These are phyloP conservation scores for Apantesis nais DNA, from an alignment of 2,888 invertebrate species.

Conservation along the genomic window DNA sequence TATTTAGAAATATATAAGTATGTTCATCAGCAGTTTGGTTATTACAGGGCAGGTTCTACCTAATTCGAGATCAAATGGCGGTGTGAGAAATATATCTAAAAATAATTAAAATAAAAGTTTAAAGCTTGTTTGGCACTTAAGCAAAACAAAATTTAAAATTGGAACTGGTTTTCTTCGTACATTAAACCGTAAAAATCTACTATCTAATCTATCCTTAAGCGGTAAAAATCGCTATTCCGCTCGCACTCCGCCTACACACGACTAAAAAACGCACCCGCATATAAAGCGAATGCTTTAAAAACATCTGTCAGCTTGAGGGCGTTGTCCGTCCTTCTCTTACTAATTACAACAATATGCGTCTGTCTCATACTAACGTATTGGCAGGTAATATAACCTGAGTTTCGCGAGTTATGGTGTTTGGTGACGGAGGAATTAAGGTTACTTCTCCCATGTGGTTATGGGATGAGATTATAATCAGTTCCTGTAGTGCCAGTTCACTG, in stretches of 20 bases:
- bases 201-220: constrained; percentile 5
- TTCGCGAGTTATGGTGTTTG: constrained; percentile 50
- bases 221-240: constrained; percentile 32
- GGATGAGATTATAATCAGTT: neutral
- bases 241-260: constrained; percentile 36
- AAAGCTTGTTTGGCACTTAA: too few species aligned
- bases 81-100: neutral
- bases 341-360: constrained; percentile 12
- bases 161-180: too few species aligned
- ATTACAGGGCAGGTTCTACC: too few species aligned
- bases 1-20: too few species aligned
- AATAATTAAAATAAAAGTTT: neutral
- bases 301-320: constrained; percentile 73
- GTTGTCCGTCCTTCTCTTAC: constrained; percentile 45
- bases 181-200: too few species aligned
- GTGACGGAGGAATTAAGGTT: constrained; percentile 14
- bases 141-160: neutral
- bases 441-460: constrained; percentile 7
- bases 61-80: too few species aligned
- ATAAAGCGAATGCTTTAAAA: constrained; percentile 68
- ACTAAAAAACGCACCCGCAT: constrained; percentile 72
- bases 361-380: constrained; percentile 46
- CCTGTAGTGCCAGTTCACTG: neutral
- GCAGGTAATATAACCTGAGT: constrained; percentile 62
- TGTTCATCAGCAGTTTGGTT: neutral